Evolutionary conservation across 1,140 invertebrate genomes (phyloP), one percentile per base, ranked within the genome.

Genomic region (Pectinophora gossypiella): DNA sequence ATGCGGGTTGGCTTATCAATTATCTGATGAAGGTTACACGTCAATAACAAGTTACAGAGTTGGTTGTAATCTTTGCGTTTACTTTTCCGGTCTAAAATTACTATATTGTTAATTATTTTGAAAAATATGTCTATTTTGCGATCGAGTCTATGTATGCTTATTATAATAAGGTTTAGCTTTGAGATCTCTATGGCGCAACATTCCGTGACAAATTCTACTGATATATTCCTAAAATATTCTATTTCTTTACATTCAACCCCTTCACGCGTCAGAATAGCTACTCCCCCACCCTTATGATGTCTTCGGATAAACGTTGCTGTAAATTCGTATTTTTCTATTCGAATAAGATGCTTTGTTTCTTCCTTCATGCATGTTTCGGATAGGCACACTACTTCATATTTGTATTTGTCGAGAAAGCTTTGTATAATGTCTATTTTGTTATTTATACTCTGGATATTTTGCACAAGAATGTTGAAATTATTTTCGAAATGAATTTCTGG

Each of bases 361-460:
- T 23, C 13, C 12, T 20, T 22, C 10, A 47, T 47, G 9, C n/a
- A 35, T 20, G 27, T 48, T 36, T 48, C 46, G 16, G 23, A 19
- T 15, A 48, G 15, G 46, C 46, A 48, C 10, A 48, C 22, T n/a
- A 19, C 32, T 32, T 27, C 15, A n/a, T 20, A 3, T 2, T 32
- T 36, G 2, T 36, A 16, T 0, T 48, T 19, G 18, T 35, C 5
- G 3, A 48, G 15, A 1, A 32, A 18, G 23, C 19, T 35, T 19
- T 48, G 19, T 7, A 47, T n/a, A 4, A 21, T 22, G 3, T 12
- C 4, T 1, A 47, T 27, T 47, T 47, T 47, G 18, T 47, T 47
- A 19, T 47, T 47, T 4, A 47, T 15, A 10, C 45, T 47, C 15
- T 47, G 45, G 13, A 48, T 12, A 20, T 48, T 48, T 35, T 48